Conservation (phyloP, 2,888 invertebrate genomes). For the Scelioninae gen. 2 region DNA sequence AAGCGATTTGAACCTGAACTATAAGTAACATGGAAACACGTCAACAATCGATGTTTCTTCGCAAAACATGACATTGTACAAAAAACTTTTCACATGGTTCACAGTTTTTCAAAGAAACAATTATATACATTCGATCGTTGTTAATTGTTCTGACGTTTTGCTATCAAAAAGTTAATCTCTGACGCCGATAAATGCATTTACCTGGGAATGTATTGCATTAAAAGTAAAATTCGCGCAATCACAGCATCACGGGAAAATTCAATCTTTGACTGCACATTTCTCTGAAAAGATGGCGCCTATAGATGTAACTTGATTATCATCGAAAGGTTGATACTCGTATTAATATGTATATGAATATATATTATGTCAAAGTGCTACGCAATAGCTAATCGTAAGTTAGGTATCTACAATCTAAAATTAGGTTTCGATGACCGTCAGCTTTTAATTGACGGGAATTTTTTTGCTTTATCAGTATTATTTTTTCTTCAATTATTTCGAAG, state of each 20-base stretch:
- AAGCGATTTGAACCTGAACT: neutral
- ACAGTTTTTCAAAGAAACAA: conserved; percentile 45
- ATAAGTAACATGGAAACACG: conserved; percentile 5
- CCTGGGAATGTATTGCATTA: conserved; percentile 32
- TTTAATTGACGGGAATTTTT: conserved; percentile 45
- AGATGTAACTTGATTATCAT: conserved; percentile 56
- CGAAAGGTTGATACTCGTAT: conserved; percentile 53
- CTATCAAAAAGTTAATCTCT: conserved; percentile 21
- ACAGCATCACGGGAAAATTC: conserved; percentile 4
- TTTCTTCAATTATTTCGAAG: conserved; percentile 44
- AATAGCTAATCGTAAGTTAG: conserved; percentile 58
- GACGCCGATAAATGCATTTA: conserved; percentile 31
- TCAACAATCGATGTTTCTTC: conserved; percentile 30
- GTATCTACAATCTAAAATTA: conserved; percentile 60
- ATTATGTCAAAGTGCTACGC: conserved; percentile 58
- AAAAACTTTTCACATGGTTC: conserved; percentile 39
- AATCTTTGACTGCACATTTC: no score
- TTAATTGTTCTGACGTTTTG: neutral
- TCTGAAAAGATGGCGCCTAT: conserved; percentile 58
- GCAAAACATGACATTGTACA: conserved; percentile 43
- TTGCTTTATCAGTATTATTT: conserved; percentile 22
- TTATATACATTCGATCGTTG: conserved; percentile 34
- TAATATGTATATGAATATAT: conserved; percentile 54
- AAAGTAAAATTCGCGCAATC: conserved; percentile 21
- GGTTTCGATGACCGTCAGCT: conserved; percentile 58